These are phyloP conservation scores for Drosophila mojavensis DNA, from an alignment of 1,140 invertebrate genomes.

Conservation along the genomic window DNA sequence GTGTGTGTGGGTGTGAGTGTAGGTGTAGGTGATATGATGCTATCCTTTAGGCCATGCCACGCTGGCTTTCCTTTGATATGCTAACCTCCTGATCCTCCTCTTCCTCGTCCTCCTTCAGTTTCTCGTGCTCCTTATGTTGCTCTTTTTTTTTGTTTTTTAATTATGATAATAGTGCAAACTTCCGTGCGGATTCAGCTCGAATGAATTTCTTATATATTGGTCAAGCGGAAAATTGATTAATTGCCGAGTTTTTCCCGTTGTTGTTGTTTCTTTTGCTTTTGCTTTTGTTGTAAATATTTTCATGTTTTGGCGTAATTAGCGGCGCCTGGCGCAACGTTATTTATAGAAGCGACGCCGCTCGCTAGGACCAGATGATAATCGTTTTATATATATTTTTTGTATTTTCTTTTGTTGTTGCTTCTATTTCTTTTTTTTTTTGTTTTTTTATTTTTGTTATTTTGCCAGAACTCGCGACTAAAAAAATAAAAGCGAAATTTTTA, in stretches of 20 bases:
- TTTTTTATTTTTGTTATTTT: constrained; percentile 37
- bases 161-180: constrained; percentile 47
- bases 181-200: constrained; percentile 28
- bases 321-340: constrained; percentile 63
- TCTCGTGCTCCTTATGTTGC: background rate
- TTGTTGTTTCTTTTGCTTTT: constrained; percentile 23
- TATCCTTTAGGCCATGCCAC: constrained; percentile 31
- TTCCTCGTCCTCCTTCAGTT: background rate
- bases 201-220: constrained; percentile 68
- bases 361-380: constrained; percentile 66
- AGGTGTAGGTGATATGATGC: background rate
- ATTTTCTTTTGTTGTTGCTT: too few species aligned
- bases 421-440: constrained; percentile 44
- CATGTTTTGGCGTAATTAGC: constrained; percentile 80
- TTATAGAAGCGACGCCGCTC: constrained; percentile 57
- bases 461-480: constrained; percentile 11
- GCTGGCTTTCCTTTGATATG: constrained; percentile 15
- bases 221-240: constrained; percentile 82
- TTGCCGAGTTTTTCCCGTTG: constrained; percentile 55
- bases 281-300: constrained; percentile 66
- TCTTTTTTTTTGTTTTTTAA: constrained; percentile 24
- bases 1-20: constrained; percentile 1
- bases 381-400: constrained; percentile 25
- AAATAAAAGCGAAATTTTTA: constrained; percentile 23
- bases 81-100: background rate